Base-by-base conservation (phyloP, 2,113 vertebrate species). In the Chaetodon auriga region DNA sequence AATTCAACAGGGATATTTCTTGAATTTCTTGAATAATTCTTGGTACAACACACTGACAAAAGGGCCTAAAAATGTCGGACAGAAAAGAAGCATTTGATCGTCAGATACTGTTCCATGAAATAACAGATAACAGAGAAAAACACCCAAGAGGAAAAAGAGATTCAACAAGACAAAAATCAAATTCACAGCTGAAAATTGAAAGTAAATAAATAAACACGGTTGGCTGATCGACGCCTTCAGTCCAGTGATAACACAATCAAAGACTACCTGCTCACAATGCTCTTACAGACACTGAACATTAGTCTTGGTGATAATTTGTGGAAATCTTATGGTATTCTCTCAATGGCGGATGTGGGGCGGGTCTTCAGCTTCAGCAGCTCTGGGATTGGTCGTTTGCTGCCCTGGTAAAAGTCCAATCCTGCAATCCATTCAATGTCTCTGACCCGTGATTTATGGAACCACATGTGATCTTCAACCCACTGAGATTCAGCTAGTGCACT, bases 401-500 rank as follows among this genome's bases (percentile, higher is more conserved):
- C 91, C 54, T 94, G 93, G 41, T 94, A 96, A 25, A 96, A 93
- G 76, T 96, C 93, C 80, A 96, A 38, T 21, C 96, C 96, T 0
- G 95, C 92, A 73, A 96, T 88, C 94, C 90, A 93, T 78, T 96
- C 96, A 0, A 96, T 88, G 53, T 96, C 96, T 78, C 89, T 80
- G 72, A 96, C 94, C 0, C 95, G 92, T 4, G 92, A 73, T 38
- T 94, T 94, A 62, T 96, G 96, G 82, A 96, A 95, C 95, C 95
- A 96, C 65, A 96, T 80, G 60, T 89, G 91, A 58, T 96, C 93
- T 49, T 96, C 96, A 3, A 94, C 95, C 95, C 95, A 96, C 0
- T 38, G 4, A 2, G 91, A 81, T 60, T 91, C 95, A 0, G 75
- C 73, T 36, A 88, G 83, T 6, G 84, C 0, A 3, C 84, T 94